phyloP scores from a whole-genome alignment of 1,140 invertebrate species.

The Halictus rubicundus region DNA sequence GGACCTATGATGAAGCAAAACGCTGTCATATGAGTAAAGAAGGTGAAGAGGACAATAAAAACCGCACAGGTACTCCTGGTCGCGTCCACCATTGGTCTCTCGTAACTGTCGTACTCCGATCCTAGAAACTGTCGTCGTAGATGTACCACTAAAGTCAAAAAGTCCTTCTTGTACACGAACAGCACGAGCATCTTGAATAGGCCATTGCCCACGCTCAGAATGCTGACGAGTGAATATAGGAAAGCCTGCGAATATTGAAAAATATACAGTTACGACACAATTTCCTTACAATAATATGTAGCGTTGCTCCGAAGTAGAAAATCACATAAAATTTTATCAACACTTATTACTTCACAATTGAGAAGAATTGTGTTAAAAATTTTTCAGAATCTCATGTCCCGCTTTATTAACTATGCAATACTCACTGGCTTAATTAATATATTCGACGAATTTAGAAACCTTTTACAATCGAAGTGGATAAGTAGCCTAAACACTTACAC shows the following conservation, averaged over 20 bases:
- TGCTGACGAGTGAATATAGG: background rate
- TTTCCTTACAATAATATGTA: no score
- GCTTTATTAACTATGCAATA: no score
- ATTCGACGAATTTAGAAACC: no score
- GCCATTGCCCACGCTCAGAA: background rate
- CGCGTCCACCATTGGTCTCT: background rate
- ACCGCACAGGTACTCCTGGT: constrained; percentile 1
- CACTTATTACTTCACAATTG: no score
- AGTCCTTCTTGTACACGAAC: constrained; percentile 3
- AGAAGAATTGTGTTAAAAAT: no score
- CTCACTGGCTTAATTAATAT: no score
- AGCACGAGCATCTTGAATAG: constrained; percentile 10
- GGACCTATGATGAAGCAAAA: constrained; percentile 47
- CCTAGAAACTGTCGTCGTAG: background rate
- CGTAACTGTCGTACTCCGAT: constrained; percentile 10
- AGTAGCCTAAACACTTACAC: no score
- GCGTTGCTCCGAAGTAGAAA: no score
- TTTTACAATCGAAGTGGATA: no score
- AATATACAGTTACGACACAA: no score
- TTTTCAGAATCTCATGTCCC: no score
- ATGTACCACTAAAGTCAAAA: background rate
- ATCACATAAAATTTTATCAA: no score
- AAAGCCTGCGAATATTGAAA: background rate
- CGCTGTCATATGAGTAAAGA: constrained; percentile 28
- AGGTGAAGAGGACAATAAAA: constrained; percentile 38